Percentiles rank a stretch among this genome's conserved stretches.
Evolutionary conservation across 2,113 vertebrate genomes (phyloP).

Genomic region (Peromyscus californicus): DNA sequence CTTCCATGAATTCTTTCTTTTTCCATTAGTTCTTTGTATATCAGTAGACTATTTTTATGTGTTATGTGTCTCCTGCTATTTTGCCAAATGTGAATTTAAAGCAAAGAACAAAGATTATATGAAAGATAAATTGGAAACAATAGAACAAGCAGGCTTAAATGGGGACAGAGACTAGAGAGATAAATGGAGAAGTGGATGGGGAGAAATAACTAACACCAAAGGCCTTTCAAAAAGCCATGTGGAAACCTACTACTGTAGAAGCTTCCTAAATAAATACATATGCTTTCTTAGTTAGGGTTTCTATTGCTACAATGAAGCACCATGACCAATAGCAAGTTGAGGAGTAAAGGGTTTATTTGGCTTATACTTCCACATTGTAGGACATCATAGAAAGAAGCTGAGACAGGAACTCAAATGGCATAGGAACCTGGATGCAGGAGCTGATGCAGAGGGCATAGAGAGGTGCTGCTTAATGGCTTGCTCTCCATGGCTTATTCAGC

Average conservation of each 20-base stretch:
- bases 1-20: background rate
- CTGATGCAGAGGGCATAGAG: background rate
- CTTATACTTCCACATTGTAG: background rate
- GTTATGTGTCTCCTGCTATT: background rate
- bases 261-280: background rate
- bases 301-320: background rate
- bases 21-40: background rate
- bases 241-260: background rate
- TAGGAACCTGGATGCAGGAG: background rate
- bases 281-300: background rate
- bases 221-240: background rate
- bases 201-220: background rate
- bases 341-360: background rate
- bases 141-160: background rate
- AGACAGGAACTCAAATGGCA: background rate
- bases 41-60: background rate
- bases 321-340: background rate
- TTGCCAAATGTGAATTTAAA: background rate
- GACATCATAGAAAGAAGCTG: no score
- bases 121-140: background rate
- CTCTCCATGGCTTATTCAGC: accelerated
- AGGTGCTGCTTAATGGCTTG: background rate
- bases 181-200: no score
- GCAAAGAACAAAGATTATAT: background rate
- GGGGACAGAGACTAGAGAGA: background rate